Base-by-base conservation (phyloP, 1,140 invertebrate genomes). In the Chionoecetes opilio region DNA sequence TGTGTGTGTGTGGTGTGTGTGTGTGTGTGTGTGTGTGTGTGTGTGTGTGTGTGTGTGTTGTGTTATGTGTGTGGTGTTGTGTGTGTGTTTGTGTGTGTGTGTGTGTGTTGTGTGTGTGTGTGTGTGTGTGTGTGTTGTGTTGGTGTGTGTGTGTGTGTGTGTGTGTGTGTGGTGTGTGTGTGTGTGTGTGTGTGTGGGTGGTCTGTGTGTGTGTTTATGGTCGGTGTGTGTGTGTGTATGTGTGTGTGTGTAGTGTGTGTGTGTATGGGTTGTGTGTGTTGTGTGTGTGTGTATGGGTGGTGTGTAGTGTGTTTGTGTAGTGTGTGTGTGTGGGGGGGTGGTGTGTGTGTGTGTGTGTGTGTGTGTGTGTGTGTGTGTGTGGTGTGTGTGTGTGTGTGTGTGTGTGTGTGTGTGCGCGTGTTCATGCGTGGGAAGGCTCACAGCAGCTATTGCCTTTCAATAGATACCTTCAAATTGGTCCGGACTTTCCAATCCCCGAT, bases 241-340 rank as follows among this genome's bases (percentile, higher is more conserved):
- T 84, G 32, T 84, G 37, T 87, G 37, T 87, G 31, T 87, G 37
- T 87, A 34, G 14, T 87, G 31, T 87, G 2, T 87, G 85, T 87
- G 14, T 87, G 31, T 34, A 3, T 87, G 2, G 31, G 31, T 87
- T 34, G 31, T 87, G 85, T 34, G 85, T 87, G 31, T 87, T 87
- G 31, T 87, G 85, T 86, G 84, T 86, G 29, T 86, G 84, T 86
- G 11, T 86, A 11, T 86, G 84, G n/a, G 29, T 86, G 84, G 84
- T 86, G 29, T 31, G 84, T 86, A n/a, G 29, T 31, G 84, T 86
- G 84, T 31, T 17, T 31, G 84, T 31, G 84, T 31, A n/a, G n/a
- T n/a, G n/a, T n/a, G n/a, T n/a, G n/a, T n/a, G n/a, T n/a, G n/a
- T n/a, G n/a, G 29, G 14, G 84, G 14, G 29, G n/a, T 21, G n/a